phyloP scores from a whole-genome alignment of 92 coral and sea anemone species.

The Montipora capitata region DNA sequence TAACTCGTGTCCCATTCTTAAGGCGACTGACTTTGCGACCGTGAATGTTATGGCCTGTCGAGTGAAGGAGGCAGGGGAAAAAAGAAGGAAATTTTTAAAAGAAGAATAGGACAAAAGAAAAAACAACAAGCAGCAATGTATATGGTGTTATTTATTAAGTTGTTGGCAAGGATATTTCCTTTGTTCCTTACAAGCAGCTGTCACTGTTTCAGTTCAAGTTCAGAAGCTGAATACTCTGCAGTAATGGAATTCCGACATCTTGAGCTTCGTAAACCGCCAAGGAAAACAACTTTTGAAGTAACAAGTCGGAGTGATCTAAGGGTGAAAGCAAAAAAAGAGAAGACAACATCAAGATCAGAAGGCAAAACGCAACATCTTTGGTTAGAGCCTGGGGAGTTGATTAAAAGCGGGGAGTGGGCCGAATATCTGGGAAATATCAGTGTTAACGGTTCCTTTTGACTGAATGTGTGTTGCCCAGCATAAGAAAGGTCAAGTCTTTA shows the following conservation, averaged over 20 bases:
- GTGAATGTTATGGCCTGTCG: no score
- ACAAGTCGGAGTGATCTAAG: constrained; percentile 79
- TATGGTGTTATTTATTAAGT: background rate
- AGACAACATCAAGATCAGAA: no score
- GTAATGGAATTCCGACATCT: constrained; percentile 80
- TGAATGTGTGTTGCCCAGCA: no score
- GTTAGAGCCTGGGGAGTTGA: no score
- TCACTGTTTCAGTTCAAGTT: constrained; percentile 70
- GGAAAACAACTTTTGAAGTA: constrained; percentile 90
- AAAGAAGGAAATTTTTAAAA: background rate
- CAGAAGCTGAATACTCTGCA: constrained; percentile 80
- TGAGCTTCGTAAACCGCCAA: constrained; percentile 83
- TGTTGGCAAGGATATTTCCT: background rate
- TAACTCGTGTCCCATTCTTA: no score
- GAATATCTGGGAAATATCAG: no score
- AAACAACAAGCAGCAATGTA: background rate
- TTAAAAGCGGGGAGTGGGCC: no score
- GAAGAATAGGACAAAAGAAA: background rate
- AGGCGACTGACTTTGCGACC: no score
- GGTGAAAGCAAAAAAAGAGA: constrained; percentile 14
- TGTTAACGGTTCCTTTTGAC: no score
- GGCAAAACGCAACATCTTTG: no score
- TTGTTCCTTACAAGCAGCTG: background rate
- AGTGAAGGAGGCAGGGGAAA: background rate
- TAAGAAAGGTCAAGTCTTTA: no score